Evolutionary conservation across 2,113 vertebrate genomes (phyloP).

Genomic region (Salvelinus alpinus): DNA sequence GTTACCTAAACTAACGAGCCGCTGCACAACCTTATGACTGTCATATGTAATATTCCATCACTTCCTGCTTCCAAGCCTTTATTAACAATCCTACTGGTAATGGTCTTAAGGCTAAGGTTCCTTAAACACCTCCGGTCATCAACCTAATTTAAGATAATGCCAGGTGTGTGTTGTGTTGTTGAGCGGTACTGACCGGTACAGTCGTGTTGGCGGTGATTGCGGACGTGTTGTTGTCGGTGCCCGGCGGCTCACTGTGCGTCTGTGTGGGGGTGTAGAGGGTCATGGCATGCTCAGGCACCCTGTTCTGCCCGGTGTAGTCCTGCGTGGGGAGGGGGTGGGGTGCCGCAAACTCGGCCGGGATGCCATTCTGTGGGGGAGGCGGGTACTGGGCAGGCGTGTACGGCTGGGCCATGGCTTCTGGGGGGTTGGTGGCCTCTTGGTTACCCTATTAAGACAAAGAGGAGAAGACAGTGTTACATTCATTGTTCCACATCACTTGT

Average conservation of each 20-base stretch:
- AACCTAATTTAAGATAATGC: too few relatives aligned
- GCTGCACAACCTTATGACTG: neutral
- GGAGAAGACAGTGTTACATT: slow-evolving; percentile 5
- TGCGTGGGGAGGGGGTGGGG: slow-evolving; percentile 84
- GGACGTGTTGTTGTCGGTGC: slow-evolving; percentile 84
- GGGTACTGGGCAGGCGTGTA: slow-evolving; percentile 90
- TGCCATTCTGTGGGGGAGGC: slow-evolving; percentile 87
- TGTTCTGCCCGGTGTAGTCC: slow-evolving; percentile 89
- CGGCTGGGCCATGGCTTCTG: slow-evolving; percentile 94
- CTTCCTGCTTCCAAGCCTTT: neutral
- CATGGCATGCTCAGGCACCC: slow-evolving; percentile 89
- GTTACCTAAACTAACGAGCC: neutral
- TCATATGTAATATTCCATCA: neutral
- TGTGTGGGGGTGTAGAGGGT: slow-evolving; percentile 92
- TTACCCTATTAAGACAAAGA: slow-evolving; percentile 78
- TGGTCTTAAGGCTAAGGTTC: too few relatives aligned
- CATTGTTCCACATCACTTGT: slow-evolving; percentile 2
- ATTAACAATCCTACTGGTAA: neutral
- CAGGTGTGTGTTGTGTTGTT: too few relatives aligned
- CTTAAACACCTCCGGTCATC: too few relatives aligned
- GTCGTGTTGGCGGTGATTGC: slow-evolving; percentile 83
- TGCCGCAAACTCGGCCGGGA: slow-evolving; percentile 85
- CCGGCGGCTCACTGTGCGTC: slow-evolving; percentile 85
- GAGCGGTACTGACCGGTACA: slow-evolving; percentile 83
- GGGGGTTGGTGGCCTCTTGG: slow-evolving; percentile 91